Evolutionary conservation across 2,797 vertebrate species (phyloP).

Genomic region (Aphelocoma californica): DNA sequence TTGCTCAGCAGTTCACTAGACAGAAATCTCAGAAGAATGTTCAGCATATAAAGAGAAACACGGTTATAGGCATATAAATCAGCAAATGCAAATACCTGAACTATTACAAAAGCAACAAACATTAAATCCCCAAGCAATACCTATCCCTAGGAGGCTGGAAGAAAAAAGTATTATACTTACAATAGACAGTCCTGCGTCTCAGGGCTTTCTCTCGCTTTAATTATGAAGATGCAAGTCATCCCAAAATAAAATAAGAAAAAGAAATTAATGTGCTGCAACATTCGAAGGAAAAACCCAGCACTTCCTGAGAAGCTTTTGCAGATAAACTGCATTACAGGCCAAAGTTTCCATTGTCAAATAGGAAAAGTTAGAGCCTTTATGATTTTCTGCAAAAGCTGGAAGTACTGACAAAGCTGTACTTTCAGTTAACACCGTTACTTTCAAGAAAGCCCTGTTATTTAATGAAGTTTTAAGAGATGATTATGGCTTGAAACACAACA

Average conservation of each 20-base stretch:
- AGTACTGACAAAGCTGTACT: background rate
- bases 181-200: background rate
- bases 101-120: background rate
- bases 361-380: conserved; percentile 21
- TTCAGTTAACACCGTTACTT: background rate
- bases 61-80: background rate
- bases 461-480: background rate
- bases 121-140: background rate
- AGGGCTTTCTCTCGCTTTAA: conserved; percentile 48
- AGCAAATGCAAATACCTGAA: background rate
- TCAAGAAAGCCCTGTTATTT: background rate
- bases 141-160: background rate
- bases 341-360: background rate
- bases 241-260: conserved; percentile 68
- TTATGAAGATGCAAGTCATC: conserved; percentile 56
- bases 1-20: background rate
- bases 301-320: conserved; percentile 1
- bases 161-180: conserved; percentile 51
- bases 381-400: conserved; percentile 45
- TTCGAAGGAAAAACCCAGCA: background rate
- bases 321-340: background rate
- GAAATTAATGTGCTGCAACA: conserved; percentile 37
- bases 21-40: background rate
- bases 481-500: background rate
- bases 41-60: background rate